A percentile compares a stretch with the other conserved stretches of the same genome.
These are phyloP conservation scores for Ichneumon xanthorius DNA, from an alignment of 2,888 invertebrate genomes.

Conservation along the genomic window DNA sequence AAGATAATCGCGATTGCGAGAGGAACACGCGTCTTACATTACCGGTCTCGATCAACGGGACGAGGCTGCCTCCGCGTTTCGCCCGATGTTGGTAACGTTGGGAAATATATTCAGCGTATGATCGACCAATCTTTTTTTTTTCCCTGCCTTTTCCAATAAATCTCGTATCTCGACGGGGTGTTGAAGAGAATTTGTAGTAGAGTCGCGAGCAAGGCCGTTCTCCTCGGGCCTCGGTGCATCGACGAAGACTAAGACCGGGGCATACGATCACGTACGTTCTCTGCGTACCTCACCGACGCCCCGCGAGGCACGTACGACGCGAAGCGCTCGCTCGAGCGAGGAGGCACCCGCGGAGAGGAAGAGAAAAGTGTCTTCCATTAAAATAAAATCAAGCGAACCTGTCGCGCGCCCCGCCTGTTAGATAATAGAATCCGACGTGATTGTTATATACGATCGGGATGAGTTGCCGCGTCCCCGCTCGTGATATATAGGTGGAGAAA, in stretches of 20 bases:
- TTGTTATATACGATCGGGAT: constrained; percentile 74
- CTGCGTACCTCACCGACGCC: constrained; percentile 7
- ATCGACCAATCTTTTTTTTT: neutral
- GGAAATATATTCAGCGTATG: too few species aligned
- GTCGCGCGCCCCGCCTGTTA: constrained; percentile 74
- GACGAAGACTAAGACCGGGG: constrained; percentile 39
- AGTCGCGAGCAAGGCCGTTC: constrained; percentile 23
- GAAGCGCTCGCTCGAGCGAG: constrained; percentile 36
- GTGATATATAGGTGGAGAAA: constrained; percentile 43
- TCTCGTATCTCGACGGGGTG: constrained; percentile 3
- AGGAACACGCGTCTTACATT: constrained; percentile 27
- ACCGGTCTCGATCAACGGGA: neutral
- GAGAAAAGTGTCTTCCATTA: constrained; percentile 61
- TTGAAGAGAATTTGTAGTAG: constrained; percentile 48
- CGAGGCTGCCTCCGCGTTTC: neutral
- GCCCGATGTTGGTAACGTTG: neutral
- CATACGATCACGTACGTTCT: constrained; percentile 14
- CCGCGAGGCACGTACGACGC: constrained; percentile 7
- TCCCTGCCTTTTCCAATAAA: constrained; percentile 13
- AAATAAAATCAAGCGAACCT: constrained; percentile 75
- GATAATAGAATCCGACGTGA: constrained; percentile 77
- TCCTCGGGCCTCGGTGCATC: neutral
- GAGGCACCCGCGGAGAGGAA: constrained; percentile 29
- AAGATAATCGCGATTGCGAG: constrained; percentile 19
- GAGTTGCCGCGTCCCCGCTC: constrained; percentile 68